phyloP scores from a whole-genome alignment of 2,113 vertebrate species.

The Calonectris borealis region DNA sequence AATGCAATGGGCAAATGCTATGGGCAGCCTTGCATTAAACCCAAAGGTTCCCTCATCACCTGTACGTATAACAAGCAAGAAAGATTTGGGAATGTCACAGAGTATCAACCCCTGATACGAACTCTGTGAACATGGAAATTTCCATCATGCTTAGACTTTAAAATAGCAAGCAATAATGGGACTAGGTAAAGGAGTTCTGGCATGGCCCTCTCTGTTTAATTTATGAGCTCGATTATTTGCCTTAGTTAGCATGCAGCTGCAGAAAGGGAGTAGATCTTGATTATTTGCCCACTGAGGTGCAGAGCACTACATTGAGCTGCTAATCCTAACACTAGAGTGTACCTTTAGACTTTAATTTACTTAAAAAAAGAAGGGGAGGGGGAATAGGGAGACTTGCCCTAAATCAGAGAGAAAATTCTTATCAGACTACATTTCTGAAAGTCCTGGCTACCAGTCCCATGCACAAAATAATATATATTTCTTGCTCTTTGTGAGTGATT shows the following conservation, averaged over 20 bases:
- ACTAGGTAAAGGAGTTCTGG: not conserved
- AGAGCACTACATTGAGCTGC: not conserved
- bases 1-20: not conserved
- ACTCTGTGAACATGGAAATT: not conserved
- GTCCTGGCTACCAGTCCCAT: not conserved
- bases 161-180: not conserved
- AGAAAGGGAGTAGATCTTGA: not conserved
- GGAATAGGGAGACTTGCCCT: not conserved
- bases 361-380: not conserved
- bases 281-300: not conserved
- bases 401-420: not conserved
- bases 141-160: not conserved
- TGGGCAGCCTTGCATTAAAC: not conserved
- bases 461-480: not conserved
- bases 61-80: not conserved
- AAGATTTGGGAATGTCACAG: not conserved
- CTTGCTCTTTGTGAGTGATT: constrained; percentile 6
- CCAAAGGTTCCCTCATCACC: not conserved
- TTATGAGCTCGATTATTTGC: not conserved
- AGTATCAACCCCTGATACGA: not conserved
- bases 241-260: not conserved
- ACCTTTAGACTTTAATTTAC: not conserved
- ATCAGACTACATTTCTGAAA: not conserved
- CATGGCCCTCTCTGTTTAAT: not conserved
- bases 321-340: not conserved